Evolutionary conservation across 2,113 vertebrate species (phyloP).

Genomic region (Hippocampus mohnikei): DNA sequence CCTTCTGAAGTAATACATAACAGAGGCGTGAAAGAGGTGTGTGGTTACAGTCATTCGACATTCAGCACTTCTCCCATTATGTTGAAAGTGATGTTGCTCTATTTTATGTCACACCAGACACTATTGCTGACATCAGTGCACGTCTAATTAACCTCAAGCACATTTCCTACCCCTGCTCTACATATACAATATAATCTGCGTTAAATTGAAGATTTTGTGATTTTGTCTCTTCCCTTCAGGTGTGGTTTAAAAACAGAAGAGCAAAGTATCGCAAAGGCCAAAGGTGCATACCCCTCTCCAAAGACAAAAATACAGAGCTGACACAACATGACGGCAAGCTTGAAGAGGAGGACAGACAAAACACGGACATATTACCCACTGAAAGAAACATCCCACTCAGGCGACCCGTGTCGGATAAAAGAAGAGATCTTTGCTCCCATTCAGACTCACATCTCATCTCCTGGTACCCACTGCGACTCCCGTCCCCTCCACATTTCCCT

Average conservation of each 20-base stretch:
- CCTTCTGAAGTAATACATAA: neutral
- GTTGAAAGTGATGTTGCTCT: neutral
- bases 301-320: conserved; percentile 38
- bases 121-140: neutral
- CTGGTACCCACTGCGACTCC: conserved; percentile 29
- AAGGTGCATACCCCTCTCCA: conserved; percentile 42
- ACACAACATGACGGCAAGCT: neutral
- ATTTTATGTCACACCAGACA: neutral
- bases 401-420: neutral
- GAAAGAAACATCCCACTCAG: conserved; percentile 23
- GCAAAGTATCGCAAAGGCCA: conserved; percentile 81
- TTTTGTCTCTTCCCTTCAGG: conserved; percentile 47
- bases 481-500: conserved; percentile 46
- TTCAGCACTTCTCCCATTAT: neutral
- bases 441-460: conserved; percentile 35
- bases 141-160: neutral
- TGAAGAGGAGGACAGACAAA: conserved; percentile 37
- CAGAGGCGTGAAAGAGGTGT: neutral
- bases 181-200: neutral
- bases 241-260: conserved; percentile 83
- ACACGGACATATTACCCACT: conserved; percentile 13
- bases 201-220: neutral
- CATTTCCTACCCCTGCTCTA: neutral
- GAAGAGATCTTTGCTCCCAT: conserved; percentile 1
- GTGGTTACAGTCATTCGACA: neutral